Percentiles rank a stretch among this genome's conserved stretches.
Evolutionary conservation across 2,113 vertebrate genomes (phyloP).

Genomic region (Prionailurus viverrinus): DNA sequence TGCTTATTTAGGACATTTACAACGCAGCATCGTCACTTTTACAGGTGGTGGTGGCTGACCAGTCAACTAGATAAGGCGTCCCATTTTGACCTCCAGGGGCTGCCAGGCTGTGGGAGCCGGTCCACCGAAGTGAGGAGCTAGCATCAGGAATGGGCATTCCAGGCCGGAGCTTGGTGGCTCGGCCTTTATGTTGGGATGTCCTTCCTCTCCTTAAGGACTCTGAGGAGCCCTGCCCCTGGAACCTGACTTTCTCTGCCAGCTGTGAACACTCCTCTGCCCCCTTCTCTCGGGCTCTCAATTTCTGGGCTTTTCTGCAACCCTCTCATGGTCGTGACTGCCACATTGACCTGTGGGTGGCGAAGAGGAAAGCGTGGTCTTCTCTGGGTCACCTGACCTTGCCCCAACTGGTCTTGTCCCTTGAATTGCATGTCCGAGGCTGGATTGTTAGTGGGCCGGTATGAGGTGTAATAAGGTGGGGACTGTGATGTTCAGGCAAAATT

Average conservation of each 20-base stretch:
- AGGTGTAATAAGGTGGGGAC: background rate
- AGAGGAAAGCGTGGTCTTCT: background rate
- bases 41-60: background rate
- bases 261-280: background rate
- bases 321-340: accelerated
- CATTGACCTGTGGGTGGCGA: background rate
- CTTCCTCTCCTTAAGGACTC: background rate
- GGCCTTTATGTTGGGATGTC: background rate
- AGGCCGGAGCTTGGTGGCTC: background rate
- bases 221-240: background rate
- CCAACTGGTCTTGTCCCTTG: background rate
- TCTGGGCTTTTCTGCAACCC: background rate
- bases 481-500: too few species aligned
- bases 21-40: background rate
- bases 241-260: background rate
- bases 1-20: background rate
- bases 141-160: accelerated
- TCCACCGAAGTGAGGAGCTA: accelerated
- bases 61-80: too few species aligned
- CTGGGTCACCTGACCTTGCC: too few species aligned
- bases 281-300: background rate
- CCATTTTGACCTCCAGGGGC: accelerated
- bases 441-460: too few species aligned
- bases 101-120: too few species aligned
- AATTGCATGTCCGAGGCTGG: background rate